A percentile compares a stretch with the other conserved stretches of the same genome.
Evolutionary conservation across 2,113 vertebrate species (phyloP).

Genomic region (Xenopus borealis): DNA sequence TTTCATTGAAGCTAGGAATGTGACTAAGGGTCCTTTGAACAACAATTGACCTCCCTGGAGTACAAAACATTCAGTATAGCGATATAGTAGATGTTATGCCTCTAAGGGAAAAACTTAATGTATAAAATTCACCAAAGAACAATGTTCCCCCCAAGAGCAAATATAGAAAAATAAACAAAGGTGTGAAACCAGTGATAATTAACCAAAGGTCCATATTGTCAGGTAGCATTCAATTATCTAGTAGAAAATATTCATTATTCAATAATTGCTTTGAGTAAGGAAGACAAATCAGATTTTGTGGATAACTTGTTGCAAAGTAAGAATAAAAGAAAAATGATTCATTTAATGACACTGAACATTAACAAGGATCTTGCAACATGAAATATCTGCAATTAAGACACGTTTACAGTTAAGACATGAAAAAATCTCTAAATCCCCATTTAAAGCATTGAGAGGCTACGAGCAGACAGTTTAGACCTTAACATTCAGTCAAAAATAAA

Average conservation of each 20-base stretch:
- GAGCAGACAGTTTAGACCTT: slow-evolving; percentile 20
- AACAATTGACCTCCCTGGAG: too few species aligned
- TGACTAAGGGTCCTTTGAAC: too few species aligned
- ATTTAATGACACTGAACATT: slow-evolving; percentile 29
- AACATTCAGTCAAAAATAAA: slow-evolving; percentile 57
- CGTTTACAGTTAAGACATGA: slow-evolving; percentile 41
- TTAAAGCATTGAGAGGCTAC: slow-evolving; percentile 10
- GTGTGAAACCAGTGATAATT: slow-evolving; percentile 30
- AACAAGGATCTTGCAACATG: slow-evolving; percentile 3
- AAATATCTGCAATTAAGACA: slow-evolving; percentile 41
- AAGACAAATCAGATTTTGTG: slow-evolving; percentile 28
- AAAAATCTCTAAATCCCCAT: slow-evolving; percentile 14
- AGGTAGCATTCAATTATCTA: slow-evolving; percentile 18
- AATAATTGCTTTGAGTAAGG: slow-evolving; percentile 21
- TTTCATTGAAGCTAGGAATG: too few species aligned
- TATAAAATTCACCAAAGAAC: too few species aligned
- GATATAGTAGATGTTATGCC: too few species aligned
- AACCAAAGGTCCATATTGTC: slow-evolving; percentile 27
- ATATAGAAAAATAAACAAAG: slow-evolving; percentile 5
- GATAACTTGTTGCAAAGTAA: slow-evolving; percentile 24
- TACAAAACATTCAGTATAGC: too few species aligned
- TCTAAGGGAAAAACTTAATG: too few species aligned
- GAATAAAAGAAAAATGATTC: slow-evolving; percentile 39
- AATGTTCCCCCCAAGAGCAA: neutral
- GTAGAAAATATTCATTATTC: slow-evolving; percentile 35